Conservation (phyloP, 30 jellyfish, hydroid and myxozoan genomes). For the Hydractinia echinata region DNA sequence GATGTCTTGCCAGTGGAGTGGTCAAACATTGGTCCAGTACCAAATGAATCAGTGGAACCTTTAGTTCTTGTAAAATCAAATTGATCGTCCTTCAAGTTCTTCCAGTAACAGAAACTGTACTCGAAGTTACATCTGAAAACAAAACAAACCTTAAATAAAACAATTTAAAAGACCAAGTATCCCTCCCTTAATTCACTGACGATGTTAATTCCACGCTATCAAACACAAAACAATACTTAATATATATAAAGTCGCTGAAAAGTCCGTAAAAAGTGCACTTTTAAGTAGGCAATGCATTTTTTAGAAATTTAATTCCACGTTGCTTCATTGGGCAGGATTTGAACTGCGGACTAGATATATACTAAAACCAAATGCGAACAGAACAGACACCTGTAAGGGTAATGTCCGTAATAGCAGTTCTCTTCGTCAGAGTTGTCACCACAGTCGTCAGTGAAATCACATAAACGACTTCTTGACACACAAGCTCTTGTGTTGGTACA, state of each 20-base stretch:
- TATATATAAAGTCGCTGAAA: too few relatives aligned
- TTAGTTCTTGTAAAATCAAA: constrained; percentile 83
- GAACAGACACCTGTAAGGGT: constrained; percentile 60
- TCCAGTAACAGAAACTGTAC: constrained; percentile 69
- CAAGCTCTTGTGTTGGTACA: constrained; percentile 81
- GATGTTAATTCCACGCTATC: too few relatives aligned
- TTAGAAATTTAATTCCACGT: too few relatives aligned
- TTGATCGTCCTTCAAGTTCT: constrained; percentile 86
- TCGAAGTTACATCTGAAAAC: constrained; percentile 77
- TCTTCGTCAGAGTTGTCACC: constrained; percentile 92
- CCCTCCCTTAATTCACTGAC: too few relatives aligned
- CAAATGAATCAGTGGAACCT: constrained; percentile 83
- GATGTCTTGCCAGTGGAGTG: constrained; percentile 96
- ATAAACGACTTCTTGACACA: constrained; percentile 40
- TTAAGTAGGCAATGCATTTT: too few relatives aligned
- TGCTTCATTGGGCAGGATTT: too few relatives aligned
- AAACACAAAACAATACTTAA: too few relatives aligned
- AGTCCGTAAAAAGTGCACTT: too few relatives aligned
- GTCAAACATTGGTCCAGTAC: constrained; percentile 96
- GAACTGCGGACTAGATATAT: too few relatives aligned
- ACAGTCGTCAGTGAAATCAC: constrained; percentile 96
- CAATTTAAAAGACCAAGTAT: too few relatives aligned
- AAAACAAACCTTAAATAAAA: neutral
- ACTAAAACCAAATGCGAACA: neutral
- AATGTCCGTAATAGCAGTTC: constrained; percentile 58